phyloP scores from a whole-genome alignment of 2,113 vertebrate genomes.

The Vombatus ursinus region DNA sequence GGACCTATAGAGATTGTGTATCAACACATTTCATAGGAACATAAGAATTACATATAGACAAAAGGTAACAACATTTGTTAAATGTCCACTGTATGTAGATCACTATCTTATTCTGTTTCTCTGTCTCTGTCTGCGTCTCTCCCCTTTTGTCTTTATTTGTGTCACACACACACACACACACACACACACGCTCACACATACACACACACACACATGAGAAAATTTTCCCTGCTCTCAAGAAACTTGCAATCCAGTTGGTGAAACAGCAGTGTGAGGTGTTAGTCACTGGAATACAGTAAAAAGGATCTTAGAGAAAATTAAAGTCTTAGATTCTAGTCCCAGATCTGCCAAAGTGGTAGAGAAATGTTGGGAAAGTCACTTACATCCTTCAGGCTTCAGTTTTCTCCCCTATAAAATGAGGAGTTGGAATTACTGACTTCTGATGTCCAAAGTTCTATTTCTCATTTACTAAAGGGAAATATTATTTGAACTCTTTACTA shows the following conservation, averaged over 20 bases:
- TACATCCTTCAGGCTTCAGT: neutral
- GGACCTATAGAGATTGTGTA: constrained; percentile 34
- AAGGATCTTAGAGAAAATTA: neutral
- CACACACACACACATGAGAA: constrained; percentile 23
- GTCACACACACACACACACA: neutral
- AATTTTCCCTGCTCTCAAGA: neutral
- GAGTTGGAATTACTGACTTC: neutral
- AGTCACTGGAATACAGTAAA: neutral
- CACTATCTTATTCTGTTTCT: neutral
- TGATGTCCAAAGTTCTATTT: neutral
- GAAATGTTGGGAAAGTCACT: neutral
- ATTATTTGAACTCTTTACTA: neutral
- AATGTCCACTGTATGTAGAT: constrained; percentile 33
- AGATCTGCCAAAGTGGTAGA: neutral
- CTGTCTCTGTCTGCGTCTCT: neutral
- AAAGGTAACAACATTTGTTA: constrained; percentile 71
- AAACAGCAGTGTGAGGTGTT: neutral
- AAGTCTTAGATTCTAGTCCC: neutral
- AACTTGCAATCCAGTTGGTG: neutral
- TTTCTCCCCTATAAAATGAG: neutral
- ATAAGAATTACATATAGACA: constrained; percentile 49
- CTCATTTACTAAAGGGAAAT: neutral
- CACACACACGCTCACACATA: no score
- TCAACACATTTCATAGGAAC: constrained; percentile 7
- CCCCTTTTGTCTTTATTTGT: neutral